Conservation (phyloP, 1,140 invertebrate genomes). For the Diachasma alloeum region DNA sequence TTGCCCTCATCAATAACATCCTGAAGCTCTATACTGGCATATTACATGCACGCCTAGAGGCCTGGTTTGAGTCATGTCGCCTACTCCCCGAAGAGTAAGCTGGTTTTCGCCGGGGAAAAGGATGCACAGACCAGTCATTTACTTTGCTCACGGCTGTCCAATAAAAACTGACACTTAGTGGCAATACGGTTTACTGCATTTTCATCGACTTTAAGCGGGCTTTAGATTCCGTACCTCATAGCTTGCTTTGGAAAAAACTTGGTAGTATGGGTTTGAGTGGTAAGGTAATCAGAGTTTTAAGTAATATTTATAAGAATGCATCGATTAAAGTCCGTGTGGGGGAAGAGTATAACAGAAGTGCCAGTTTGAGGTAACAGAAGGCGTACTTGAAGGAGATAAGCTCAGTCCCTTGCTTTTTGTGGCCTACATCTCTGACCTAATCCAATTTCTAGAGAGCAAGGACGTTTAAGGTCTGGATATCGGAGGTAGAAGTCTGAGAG, state of each 20-base stretch:
- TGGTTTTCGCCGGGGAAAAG: conserved; percentile 33
- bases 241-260: not conserved
- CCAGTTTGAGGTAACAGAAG: conserved; percentile 9
- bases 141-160: conserved; percentile 28
- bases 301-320: not conserved
- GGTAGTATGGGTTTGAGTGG: not conserved
- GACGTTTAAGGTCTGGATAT: conserved; percentile 27
- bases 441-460: conserved; percentile 21
- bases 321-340: conserved; percentile 4
- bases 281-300: not conserved
- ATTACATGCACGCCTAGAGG: conserved; percentile 24
- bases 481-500: conserved; percentile 19
- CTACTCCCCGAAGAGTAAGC: conserved; percentile 38
- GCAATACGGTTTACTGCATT: not conserved
- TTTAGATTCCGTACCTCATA: conserved; percentile 1
- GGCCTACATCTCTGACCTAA: conserved; percentile 29
- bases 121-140: conserved; percentile 38
- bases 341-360: conserved; percentile 27
- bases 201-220: not conserved
- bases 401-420: conserved; percentile 20
- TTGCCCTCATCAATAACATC: too few relatives aligned
- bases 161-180: conserved; percentile 1
- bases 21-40: conserved; percentile 28
- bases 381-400: too few relatives aligned
- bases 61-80: conserved; percentile 29